These are phyloP conservation scores for Cryptomyrus ogoouensis DNA, from an alignment of 2,113 vertebrate species.

Conservation along the genomic window DNA sequence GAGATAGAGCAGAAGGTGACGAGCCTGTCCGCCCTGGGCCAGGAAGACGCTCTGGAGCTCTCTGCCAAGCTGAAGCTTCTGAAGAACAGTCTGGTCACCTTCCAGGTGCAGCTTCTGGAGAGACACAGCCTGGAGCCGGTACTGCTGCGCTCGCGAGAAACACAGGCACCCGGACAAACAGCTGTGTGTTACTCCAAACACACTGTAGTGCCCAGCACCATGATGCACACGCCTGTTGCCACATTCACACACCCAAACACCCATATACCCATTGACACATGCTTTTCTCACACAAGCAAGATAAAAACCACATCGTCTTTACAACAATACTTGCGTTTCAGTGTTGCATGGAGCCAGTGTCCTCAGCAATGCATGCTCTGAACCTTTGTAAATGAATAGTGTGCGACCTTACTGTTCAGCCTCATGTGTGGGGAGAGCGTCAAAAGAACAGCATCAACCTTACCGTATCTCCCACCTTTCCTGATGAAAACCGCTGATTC, in stretches of 20 bases:
- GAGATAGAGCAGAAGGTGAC: conserved; percentile 79
- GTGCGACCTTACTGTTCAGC: neutral
- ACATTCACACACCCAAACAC: neutral
- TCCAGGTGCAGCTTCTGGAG: conserved; percentile 75
- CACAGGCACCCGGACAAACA: neutral
- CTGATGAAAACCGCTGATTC: neutral
- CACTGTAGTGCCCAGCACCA: neutral
- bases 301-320: neutral
- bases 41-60: conserved; percentile 62
- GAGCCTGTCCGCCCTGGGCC: conserved; percentile 47
- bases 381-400: neutral
- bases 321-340: neutral
- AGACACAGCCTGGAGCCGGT: conserved; percentile 57
- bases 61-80: conserved; percentile 72
- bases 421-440: neutral
- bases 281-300: neutral
- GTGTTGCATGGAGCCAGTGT: neutral
- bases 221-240: neutral
- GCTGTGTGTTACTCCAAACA: neutral
- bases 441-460: neutral
- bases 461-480: neutral
- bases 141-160: conserved; percentile 22
- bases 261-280: neutral
- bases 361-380: neutral
- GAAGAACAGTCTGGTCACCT: conserved; percentile 70